phyloP scores from a whole-genome alignment of 2,888 invertebrate species.

The Xestia ashworthii region DNA sequence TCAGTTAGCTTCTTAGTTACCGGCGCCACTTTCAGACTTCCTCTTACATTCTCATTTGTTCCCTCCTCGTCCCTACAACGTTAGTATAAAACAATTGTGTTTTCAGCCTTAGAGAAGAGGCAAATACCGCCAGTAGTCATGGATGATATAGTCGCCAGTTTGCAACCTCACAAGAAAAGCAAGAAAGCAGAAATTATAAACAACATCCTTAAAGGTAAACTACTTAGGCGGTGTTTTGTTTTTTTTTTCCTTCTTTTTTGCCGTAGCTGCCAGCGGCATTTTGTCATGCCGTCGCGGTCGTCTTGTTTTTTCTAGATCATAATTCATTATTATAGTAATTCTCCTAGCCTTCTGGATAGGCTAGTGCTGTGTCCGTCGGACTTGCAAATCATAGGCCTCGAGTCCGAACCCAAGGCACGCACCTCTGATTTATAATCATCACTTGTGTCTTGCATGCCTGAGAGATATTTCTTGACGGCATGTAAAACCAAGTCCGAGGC shows the following conservation, averaged over 20 bases:
- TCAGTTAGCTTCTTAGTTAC: not conserved
- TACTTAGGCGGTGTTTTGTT: not conserved
- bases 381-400: no score
- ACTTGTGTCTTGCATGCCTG: no score
- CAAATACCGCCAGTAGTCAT: slow-evolving; percentile 28
- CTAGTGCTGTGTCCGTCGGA: no score
- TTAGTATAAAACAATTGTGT: not conserved
- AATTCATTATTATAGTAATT: no score
- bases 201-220: slow-evolving; percentile 25
- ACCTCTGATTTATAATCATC: no score
- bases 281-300: no score
- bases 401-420: no score
- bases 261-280: not conserved
- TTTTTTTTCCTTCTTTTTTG: not conserved
- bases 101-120: slow-evolving; percentile 25
- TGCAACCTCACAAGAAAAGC: slow-evolving; percentile 35
- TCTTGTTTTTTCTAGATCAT: no score
- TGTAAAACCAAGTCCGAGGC: no score
- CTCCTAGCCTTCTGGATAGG: no score
- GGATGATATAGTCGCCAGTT: slow-evolving; percentile 24
- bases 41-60: not conserved
- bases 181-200: slow-evolving; percentile 25
- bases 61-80: not conserved
- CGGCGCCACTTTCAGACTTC: not conserved
- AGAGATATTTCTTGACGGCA: no score